Evolutionary conservation across 1,140 invertebrate genomes (phyloP), one percentile per base, ranked within the genome.

Genomic region (Drosophila teissieri): DNA sequence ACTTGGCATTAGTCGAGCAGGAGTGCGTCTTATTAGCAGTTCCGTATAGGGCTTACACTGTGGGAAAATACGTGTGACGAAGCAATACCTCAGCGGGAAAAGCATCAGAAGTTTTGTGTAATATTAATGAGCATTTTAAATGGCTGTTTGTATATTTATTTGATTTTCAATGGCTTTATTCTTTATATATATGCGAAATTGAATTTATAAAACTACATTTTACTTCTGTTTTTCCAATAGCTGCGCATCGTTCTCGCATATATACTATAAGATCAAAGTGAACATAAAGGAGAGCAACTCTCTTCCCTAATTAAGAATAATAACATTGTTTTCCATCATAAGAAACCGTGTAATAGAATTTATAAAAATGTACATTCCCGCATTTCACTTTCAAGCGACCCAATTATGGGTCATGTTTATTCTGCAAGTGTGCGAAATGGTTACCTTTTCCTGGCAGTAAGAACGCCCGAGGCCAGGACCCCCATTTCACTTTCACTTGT

Each of bases 1-100:
- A 75, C 73, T 75, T 73, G 69, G 48, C 53, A 72, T 72, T 57
- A 57, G 52, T 52, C 14, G 54, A 42, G 60, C 60, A 62, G 62
- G 44, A 54, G 51, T 63, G 61, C 55, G 19, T 62, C 40, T 64
- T 31, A 64, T 61, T 64, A 64, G 61, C 61, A 56, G 15, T 56
- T 49, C n/a, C 8, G 24, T 15, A 10, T 31, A 0, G 12, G 5
- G 15, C 31, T 58, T 15, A 15, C 60, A 63, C 55, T 1, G 37
- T 2, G 5, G 44, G 14, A 63, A 63, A 63, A 4, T 31, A 3
- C 31, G 31, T 8, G 8, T 31, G 31, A 8, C 2, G 27, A 31
- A 4, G 24, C 24, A 27, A 27, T 24, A 3, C 22, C 24, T 24
- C 24, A 24, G 24, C 4, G 4, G 24, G 19, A 2, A 19, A 19